A percentile compares a stretch with the other conserved stretches of the same genome.
Evolutionary conservation across 2,113 vertebrate species (phyloP).

Genomic region (Gracilinanus agilis): DNA sequence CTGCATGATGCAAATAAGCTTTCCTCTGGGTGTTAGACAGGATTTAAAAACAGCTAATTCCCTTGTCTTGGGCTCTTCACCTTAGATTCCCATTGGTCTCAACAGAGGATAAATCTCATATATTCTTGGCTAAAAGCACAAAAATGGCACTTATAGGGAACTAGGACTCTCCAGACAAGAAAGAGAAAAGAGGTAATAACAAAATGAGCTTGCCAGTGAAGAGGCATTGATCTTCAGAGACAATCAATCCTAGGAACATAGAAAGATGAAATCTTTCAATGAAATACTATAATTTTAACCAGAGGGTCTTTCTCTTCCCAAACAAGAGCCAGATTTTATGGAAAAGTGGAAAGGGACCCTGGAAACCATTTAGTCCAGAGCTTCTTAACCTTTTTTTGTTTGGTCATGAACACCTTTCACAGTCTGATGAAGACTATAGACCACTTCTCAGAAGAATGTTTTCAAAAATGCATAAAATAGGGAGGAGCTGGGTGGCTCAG

Average conservation of each 20-base stretch:
- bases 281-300: slow-evolving; percentile 19
- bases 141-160: slow-evolving; percentile 28
- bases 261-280: slow-evolving; percentile 27
- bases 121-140: neutral
- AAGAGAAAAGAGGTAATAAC: neutral
- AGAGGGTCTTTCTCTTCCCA: neutral
- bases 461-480: neutral
- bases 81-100: neutral
- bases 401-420: neutral
- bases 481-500: too few relatives aligned
- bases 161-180: slow-evolving; percentile 33
- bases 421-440: neutral
- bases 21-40: slow-evolving; percentile 7
- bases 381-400: neutral
- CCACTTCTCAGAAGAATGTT: neutral
- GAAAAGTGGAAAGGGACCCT: too few relatives aligned
- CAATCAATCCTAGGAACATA: neutral
- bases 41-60: slow-evolving; percentile 24
- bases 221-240: neutral
- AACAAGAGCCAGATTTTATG: too few relatives aligned
- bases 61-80: slow-evolving; percentile 31
- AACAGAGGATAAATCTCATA: slow-evolving; percentile 44
- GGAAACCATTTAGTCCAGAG: too few relatives aligned
- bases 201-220: neutral
- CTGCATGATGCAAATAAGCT: slow-evolving; percentile 41